Base-by-base conservation (phyloP, 37 sponge, comb jelly and placozoan genomes). In the Chondrosia reniformis region DNA sequence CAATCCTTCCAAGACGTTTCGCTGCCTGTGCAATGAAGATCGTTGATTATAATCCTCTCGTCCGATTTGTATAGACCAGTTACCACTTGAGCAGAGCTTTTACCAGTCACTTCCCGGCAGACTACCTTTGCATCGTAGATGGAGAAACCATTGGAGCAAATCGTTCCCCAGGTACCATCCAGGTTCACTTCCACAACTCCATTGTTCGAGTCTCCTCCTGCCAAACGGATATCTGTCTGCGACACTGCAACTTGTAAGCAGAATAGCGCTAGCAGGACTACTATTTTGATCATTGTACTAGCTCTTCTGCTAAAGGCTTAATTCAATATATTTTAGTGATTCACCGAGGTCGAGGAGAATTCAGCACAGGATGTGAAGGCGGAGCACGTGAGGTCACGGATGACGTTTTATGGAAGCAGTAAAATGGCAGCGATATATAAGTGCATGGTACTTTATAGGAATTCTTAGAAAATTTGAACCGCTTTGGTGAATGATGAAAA, bases 121-220 rank as follows among this genome's bases (percentile, higher is more conserved):
- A 84, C 78, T 2, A 77, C 84, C 39, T 46, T 28, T 0, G 84
- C 84, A 45, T 84, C 84, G 33, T 25, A 1, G 25, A 28, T 0
- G 41, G 45, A 42, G 56, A 84, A 84, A 0, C 57, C 55, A 31
- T 76, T 58, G n/a, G 65, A 54, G 30, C 84, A 84, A 9, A 84
- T 73, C 38, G 46, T 55, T 2, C 78, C 78, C 84, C 78, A 77
- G 10, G 30, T 28, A 24, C 71, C 58, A 0, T 84, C 30, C 25
- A 54, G 21, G 19, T 19, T 25, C 44, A 84, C 78, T 44, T 77
- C 78, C 55, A 84, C 77, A 9, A 66, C 40, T 3, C 84, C 84
- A 49, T 27, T 69, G 2, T 33, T 30, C 33, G 7, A 39, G 39
- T 67, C 62, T 12, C 13, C 49, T 0, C 78, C 65, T 36, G 32